phyloP scores from a whole-genome alignment of 2,888 invertebrate genomes.

The Aphidoletes aphidimyza region DNA sequence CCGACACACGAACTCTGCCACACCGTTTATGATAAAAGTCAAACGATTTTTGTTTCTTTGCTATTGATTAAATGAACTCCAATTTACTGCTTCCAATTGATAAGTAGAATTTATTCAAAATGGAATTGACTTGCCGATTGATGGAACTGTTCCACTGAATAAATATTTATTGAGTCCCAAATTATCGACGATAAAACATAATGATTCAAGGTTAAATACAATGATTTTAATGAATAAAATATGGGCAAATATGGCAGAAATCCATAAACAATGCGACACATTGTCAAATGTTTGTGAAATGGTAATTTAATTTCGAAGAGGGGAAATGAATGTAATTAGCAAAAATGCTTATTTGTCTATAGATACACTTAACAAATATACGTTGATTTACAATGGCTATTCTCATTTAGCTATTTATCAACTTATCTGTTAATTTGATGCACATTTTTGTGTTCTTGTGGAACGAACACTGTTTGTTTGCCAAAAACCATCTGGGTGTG shows the following conservation, averaged over 20 bases:
- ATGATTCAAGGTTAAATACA: not conserved
- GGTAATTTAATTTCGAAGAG: too few species aligned
- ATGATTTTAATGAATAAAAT: not conserved
- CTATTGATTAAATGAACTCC: not conserved
- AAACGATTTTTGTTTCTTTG: not conserved
- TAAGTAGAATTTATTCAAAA: not conserved
- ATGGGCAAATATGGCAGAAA: not conserved
- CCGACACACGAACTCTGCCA: not conserved
- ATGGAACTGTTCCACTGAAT: too few species aligned
- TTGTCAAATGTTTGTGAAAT: too few species aligned
- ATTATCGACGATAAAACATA: too few species aligned
- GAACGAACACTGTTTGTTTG: not conserved
- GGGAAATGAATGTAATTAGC: not conserved
- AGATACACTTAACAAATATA: not conserved
- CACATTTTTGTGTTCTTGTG: not conserved
- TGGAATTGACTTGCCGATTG: not conserved
- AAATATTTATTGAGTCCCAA: too few species aligned
- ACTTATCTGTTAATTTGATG: not conserved
- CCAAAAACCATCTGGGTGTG: not conserved
- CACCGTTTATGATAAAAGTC: too few species aligned
- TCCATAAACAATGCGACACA: not conserved
- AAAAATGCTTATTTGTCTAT: not conserved
- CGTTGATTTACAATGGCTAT: too few species aligned
- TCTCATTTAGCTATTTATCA: not conserved
- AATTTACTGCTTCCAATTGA: not conserved